These are phyloP conservation scores for Lacanobia wlatinum DNA, from an alignment of 2,888 invertebrate species.

Conservation along the genomic window DNA sequence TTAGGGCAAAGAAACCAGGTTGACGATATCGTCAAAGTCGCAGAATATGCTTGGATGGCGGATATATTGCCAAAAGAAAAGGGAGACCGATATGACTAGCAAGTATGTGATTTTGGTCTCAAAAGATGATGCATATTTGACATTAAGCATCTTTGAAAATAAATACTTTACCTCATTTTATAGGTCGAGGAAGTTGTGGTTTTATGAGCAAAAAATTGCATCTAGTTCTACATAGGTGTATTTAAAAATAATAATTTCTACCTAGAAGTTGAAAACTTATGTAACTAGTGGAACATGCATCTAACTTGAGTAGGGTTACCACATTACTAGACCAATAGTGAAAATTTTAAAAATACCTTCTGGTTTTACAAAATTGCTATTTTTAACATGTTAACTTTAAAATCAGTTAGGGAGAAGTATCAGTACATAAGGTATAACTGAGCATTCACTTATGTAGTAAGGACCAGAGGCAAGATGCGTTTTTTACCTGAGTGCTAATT, in stretches of 20 bases:
- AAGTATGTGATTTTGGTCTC: background rate
- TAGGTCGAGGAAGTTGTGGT: conserved; percentile 12
- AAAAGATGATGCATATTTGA: too few relatives aligned
- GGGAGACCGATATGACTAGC: background rate
- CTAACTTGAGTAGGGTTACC: conserved; percentile 20
- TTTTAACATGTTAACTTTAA: too few relatives aligned
- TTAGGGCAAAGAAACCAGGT: background rate
- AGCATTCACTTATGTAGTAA: too few relatives aligned
- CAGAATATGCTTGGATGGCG: too few relatives aligned
- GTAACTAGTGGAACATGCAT: conserved; percentile 6
- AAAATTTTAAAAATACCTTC: too few relatives aligned
- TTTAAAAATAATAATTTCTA: conserved; percentile 4
- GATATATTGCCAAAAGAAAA: background rate
- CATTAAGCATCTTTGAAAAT: background rate
- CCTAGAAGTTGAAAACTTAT: background rate
- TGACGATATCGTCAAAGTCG: too few relatives aligned
- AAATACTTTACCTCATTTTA: background rate
- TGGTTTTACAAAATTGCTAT: too few relatives aligned
- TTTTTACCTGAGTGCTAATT: too few relatives aligned
- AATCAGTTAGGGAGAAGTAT: too few relatives aligned
- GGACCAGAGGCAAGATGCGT: too few relatives aligned
- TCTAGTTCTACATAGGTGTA: background rate
- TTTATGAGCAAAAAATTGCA: conserved; percentile 7
- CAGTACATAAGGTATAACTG: too few relatives aligned
- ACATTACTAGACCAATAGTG: too few relatives aligned